phyloP scores from a whole-genome alignment of 2,113 vertebrate species.

The Pogona vitticeps region DNA sequence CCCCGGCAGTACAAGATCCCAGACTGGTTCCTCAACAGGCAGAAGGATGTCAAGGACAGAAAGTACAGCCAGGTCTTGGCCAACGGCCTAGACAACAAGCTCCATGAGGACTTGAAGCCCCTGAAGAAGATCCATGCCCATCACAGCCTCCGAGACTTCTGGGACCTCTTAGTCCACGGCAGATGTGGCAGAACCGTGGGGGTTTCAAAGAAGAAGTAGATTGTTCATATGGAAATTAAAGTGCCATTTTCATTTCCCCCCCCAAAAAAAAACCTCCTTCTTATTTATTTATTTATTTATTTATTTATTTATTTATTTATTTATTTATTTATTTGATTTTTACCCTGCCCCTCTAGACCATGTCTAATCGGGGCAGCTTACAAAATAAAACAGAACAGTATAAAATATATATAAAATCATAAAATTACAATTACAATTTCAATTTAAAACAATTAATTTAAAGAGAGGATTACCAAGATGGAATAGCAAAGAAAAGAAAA shows the following conservation, averaged over 20 bases:
- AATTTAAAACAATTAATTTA: no score
- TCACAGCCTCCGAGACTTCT: conserved; percentile 91
- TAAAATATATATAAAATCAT: no score
- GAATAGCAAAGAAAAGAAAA: no score
- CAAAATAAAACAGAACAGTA: no score
- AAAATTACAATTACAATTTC: no score
- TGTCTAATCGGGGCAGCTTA: no score
- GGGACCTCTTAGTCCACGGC: conserved; percentile 92
- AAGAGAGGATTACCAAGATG: no score
- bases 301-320: no score
- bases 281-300: no score
- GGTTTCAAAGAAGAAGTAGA: conserved; percentile 96
- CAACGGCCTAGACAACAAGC: conserved; percentile 93
- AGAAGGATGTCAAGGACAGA: conserved; percentile 94
- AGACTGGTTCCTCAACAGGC: conserved; percentile 95
- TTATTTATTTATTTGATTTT: no score
- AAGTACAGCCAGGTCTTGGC: conserved; percentile 96
- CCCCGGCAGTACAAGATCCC: conserved; percentile 97
- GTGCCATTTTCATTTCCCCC: background rate
- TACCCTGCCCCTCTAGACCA: no score
- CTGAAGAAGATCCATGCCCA: conserved; percentile 95
- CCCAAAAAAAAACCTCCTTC: no score
- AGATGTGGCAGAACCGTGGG: conserved; percentile 91
- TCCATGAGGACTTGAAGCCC: conserved; percentile 91
- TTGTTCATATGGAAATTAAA: conserved; percentile 9